Evolutionary conservation across 2,797 vertebrate species (phyloP), one percentile per base, ranked within the genome.

Genomic region (Hemitrygon akajei): DNA sequence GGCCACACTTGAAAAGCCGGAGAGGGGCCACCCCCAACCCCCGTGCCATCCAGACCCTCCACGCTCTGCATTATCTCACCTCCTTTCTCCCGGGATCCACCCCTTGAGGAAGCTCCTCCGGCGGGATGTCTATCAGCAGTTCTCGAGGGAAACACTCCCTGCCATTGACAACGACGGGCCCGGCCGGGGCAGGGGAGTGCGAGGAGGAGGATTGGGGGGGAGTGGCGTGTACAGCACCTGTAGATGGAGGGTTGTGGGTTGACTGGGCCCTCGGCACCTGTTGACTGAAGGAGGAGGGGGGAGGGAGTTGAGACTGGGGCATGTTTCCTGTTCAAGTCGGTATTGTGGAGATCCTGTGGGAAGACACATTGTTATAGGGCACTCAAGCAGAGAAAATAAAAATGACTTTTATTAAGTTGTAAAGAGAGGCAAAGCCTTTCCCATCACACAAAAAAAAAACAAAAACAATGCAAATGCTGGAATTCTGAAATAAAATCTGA

Each of bases 81-180:
- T 99, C 98, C 95, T 96, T 97, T 94, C 95, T 97, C 80, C 95
- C 94, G 93, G 98, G 97, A 95, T 98, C 97, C 95, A 97, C 97
- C 0, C 97, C 97, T 20, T 96, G 94, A 0, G 97, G 98, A 81
- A 98, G 97, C 9, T 98, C 97, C 10, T 95, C 96, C 34, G 97
- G 93, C 0, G 94, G 92, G 94, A 96, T 98, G 95, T 98, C 96
- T 94, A 97, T 77, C 30, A 98, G 95, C 91, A 97, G 94, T 58
- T 95, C 94, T 63, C 94, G 94, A 69, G 96, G 93, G 87, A 97
- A 94, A 75, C 93, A 0, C 7, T 94, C 94, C 0, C 94, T 94
- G 0, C 96, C 95, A 0, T 95, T 95, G 40, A 94, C 93, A 0
- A 94, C 20, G 12, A 14, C 73, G 66, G 30, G 27, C 11, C 81